These are phyloP conservation scores for Chionoecetes opilio DNA, from an alignment of 1,140 invertebrate species.

Conservation along the genomic window DNA sequence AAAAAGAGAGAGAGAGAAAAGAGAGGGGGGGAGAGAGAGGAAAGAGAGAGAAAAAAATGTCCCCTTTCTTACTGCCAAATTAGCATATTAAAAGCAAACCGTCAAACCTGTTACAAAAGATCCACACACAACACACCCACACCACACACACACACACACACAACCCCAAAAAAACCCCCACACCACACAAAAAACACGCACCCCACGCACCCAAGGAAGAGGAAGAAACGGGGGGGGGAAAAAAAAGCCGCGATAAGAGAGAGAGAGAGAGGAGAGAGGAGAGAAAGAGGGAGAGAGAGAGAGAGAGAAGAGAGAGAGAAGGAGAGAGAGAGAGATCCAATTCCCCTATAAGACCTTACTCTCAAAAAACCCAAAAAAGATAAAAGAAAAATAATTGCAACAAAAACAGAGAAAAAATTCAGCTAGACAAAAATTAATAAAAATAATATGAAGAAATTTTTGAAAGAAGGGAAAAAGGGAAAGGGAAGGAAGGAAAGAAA, in stretches of 20 bases:
- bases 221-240: too few species aligned
- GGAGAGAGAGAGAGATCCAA: background rate
- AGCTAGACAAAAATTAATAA: too few species aligned
- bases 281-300: background rate
- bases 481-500: too few species aligned
- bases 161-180: background rate
- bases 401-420: background rate
- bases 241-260: background rate
- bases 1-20: background rate
- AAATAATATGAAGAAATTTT: too few species aligned
- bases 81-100: background rate
- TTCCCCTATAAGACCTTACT: background rate
- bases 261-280: background rate
- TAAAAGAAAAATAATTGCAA: background rate
- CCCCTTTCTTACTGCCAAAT: background rate
- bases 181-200: too few species aligned
- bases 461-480: too few species aligned
- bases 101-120: background rate
- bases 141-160: conserved; percentile 11
- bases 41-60: background rate
- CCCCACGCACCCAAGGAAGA: too few species aligned
- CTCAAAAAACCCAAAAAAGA: background rate
- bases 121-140: background rate
- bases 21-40: too few species aligned
- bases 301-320: background rate